phyloP scores from a whole-genome alignment of 2,113 vertebrate genomes.

The Neolamprologus devosi region DNA sequence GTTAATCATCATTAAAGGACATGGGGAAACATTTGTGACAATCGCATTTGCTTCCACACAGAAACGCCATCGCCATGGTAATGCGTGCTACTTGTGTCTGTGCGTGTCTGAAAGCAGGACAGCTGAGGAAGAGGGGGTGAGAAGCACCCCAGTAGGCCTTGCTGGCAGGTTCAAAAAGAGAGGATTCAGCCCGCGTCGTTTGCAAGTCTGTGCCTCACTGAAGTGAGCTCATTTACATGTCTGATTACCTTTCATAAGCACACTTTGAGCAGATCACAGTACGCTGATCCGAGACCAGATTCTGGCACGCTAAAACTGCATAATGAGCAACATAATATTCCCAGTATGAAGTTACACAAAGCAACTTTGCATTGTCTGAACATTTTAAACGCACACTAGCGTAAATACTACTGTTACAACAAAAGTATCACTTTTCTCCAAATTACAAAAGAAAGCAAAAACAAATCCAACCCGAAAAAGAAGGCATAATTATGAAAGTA shows the following conservation, averaged over 20 bases:
- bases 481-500: neutral
- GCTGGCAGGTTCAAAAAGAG: slow-evolving; percentile 2
- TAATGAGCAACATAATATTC: neutral
- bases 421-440: neutral
- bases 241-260: neutral
- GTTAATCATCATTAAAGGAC: neutral
- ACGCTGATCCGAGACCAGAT: neutral
- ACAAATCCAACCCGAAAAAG: neutral
- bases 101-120: slow-evolving; percentile 25
- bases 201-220: neutral
- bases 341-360: neutral
- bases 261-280: neutral
- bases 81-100: neutral
- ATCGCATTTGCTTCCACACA: neutral
- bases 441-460: neutral
- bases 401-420: neutral
- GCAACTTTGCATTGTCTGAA: neutral
- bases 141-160: neutral
- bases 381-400: neutral
- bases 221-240: neutral
- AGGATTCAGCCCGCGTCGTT: neutral
- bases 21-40: neutral
- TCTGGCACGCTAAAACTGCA: neutral
- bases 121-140: neutral
- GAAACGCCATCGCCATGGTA: slow-evolving; percentile 8